Percentiles rank a stretch among this genome's conserved stretches.
Conservation (phyloP, 2,888 invertebrate genomes). For the Pachliopta kotzebuea region DNA sequence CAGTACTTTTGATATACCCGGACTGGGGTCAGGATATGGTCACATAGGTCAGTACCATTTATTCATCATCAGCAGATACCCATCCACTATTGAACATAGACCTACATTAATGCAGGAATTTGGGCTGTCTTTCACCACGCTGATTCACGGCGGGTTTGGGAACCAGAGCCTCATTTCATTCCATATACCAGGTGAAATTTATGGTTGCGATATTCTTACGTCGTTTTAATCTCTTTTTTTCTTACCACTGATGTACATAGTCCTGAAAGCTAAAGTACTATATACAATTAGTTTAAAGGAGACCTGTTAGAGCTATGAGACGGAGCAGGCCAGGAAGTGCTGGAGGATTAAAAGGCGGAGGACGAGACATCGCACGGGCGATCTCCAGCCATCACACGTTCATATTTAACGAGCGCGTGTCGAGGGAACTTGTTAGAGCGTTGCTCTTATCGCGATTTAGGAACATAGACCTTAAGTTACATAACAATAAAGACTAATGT, state of each 20-base stretch:
- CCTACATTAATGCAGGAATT: no score
- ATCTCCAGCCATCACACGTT: constrained; percentile 25
- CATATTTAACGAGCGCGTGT: constrained; percentile 21
- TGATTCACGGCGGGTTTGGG: no score
- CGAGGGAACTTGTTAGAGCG: constrained; percentile 1
- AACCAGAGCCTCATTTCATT: no score
- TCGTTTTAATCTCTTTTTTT: no score
- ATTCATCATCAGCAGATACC: no score
- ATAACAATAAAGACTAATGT: background rate
- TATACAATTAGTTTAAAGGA: constrained; percentile 1
- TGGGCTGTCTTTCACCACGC: no score
- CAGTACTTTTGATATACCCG: no score
- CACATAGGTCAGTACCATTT: no score
- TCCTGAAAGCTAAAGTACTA: background rate
- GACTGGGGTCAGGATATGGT: no score
- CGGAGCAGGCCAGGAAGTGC: background rate
- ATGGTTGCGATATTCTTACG: no score
- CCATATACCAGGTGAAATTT: no score
- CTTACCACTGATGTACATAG: background rate
- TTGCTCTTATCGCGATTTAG: background rate
- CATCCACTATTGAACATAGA: no score
- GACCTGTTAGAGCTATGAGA: constrained; percentile 2
- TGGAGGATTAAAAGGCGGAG: constrained; percentile 5
- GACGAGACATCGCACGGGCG: constrained; percentile 21
- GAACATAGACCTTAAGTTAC: background rate